A percentile compares a stretch with the other conserved stretches of the same genome.
Evolutionary conservation across 2,797 vertebrate genomes (phyloP).

Genomic region (Selene dorsalis): DNA sequence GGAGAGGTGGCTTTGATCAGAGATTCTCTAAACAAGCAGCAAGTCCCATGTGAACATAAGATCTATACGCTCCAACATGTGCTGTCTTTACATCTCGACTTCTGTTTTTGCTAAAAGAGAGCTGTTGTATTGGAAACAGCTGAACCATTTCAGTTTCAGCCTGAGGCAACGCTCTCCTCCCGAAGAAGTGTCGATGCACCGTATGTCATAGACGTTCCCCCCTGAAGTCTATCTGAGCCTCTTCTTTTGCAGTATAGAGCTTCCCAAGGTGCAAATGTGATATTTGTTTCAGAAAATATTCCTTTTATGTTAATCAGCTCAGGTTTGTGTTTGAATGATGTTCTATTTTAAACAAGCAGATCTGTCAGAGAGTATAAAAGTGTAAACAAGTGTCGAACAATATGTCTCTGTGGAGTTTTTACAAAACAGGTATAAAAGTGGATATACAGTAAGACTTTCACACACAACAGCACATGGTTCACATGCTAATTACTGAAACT

Average conservation of each 20-base stretch:
- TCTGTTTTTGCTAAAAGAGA: slow-evolving; percentile 81
- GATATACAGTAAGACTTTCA: slow-evolving; percentile 27
- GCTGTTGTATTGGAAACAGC: slow-evolving; percentile 86
- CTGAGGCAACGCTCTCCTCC: slow-evolving; percentile 75
- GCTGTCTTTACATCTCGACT: slow-evolving; percentile 84
- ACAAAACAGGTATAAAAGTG: slow-evolving; percentile 40
- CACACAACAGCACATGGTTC: slow-evolving; percentile 32
- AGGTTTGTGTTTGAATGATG: slow-evolving; percentile 72
- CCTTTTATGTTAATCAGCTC: slow-evolving; percentile 78
- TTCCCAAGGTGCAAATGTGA: slow-evolving; percentile 52
- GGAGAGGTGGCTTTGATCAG: slow-evolving; percentile 85
- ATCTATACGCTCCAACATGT: slow-evolving; percentile 78
- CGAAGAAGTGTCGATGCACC: slow-evolving; percentile 66
- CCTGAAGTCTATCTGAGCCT: slow-evolving; percentile 32
- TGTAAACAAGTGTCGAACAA: slow-evolving; percentile 35
- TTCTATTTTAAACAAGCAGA: slow-evolving; percentile 75
- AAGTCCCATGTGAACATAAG: slow-evolving; percentile 80
- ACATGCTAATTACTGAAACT: slow-evolving; percentile 23
- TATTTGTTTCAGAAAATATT: slow-evolving; percentile 54
- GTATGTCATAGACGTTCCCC: slow-evolving; percentile 63
- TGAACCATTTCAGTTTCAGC: slow-evolving; percentile 83
- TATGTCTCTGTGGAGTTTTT: slow-evolving; percentile 39
- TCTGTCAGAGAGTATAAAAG: slow-evolving; percentile 57
- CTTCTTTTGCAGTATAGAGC: slow-evolving; percentile 21
- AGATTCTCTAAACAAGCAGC: slow-evolving; percentile 85